Base-by-base conservation (phyloP, 2,888 invertebrate genomes). In the Ernsta delagoae region DNA sequence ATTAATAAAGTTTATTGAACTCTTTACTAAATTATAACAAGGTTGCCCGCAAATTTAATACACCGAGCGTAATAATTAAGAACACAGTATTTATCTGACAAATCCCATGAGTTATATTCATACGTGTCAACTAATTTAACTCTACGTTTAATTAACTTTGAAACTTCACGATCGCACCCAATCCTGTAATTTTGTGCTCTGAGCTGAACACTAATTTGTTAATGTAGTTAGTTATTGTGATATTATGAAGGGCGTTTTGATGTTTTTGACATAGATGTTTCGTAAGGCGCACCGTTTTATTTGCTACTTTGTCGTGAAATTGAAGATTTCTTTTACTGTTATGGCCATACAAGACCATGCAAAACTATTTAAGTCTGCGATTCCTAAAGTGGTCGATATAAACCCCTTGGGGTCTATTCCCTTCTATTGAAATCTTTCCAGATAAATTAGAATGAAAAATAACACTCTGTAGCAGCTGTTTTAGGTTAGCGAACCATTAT, bases 101-200 rank as follows among this genome's bases (percentile, higher is more conserved):
- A 57, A 39, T 59, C 59, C 59, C 59, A 24, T 16, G 59, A 43
- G 59, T 16, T 41, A 16, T 24, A 43, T 16, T 59, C 43, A 59
- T 43, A 59, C 43, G 24, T 59, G 43, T 59, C 59, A 43, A 43
- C 59, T 24, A 43, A 59, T 59, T 59, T 24, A 59, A 43, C 59
- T 59, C 43, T n/a, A 7, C 59, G 59, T 59, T 59, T 59, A 59
- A 59, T 59, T 59, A 59, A 59, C 59, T 59, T 41, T 43, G 16
- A 16, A 59, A 59, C 41, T 43, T 59, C 43, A 16, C 8, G 16
- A 41, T 36, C 11, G 16, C 7, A 56, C 34, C 56, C 43, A 43
- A 39, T 59, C 12, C 59, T 59, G 59, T 39, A 24, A 59, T 59
- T 59, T 59, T 59, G 41, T 11, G 24, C 36, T n/a, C 12, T 59